These are phyloP conservation scores for Watsonalla cultraria DNA, from an alignment of 2,888 invertebrate genomes.

Conservation along the genomic window DNA sequence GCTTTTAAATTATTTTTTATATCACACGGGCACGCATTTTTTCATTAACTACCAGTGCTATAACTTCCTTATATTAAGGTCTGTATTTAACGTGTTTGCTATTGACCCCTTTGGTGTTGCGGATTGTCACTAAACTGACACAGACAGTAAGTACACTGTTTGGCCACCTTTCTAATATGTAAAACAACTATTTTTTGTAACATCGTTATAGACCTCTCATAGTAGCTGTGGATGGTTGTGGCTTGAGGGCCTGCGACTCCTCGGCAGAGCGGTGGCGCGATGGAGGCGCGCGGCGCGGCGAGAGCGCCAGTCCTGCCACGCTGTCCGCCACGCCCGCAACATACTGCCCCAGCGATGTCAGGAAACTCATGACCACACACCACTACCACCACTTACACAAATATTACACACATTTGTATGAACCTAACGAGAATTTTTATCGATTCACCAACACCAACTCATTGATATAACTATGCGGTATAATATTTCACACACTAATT, in stretches of 20 bases:
- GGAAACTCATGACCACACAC: slow-evolving; percentile 85
- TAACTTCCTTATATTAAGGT: too few relatives aligned
- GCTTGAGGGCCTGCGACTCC: slow-evolving; percentile 57
- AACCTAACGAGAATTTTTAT: neutral
- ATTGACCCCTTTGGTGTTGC: too few relatives aligned
- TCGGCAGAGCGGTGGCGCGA: slow-evolving; percentile 82
- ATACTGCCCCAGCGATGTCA: slow-evolving; percentile 90
- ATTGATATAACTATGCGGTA: neutral
- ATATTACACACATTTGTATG: slow-evolving; percentile 23
- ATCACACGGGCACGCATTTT: neutral
- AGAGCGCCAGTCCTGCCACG: slow-evolving; percentile 88
- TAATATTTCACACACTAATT: neutral
- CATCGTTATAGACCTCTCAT: slow-evolving; percentile 45
- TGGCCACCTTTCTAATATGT: too few relatives aligned
- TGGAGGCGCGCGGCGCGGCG: slow-evolving; percentile 85
- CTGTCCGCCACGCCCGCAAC: slow-evolving; percentile 92
- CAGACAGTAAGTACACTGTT: too few relatives aligned
- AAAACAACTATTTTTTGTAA: too few relatives aligned
- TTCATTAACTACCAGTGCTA: neutral
- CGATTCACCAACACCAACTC: slow-evolving; percentile 4
- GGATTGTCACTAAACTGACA: too few relatives aligned
- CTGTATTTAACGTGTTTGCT: too few relatives aligned
- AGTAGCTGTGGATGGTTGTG: slow-evolving; percentile 58
- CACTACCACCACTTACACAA: slow-evolving; percentile 16
- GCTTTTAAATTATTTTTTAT: neutral